Evolutionary conservation across 2,113 vertebrate species (phyloP).

Genomic region (Etheostoma spectabile): DNA sequence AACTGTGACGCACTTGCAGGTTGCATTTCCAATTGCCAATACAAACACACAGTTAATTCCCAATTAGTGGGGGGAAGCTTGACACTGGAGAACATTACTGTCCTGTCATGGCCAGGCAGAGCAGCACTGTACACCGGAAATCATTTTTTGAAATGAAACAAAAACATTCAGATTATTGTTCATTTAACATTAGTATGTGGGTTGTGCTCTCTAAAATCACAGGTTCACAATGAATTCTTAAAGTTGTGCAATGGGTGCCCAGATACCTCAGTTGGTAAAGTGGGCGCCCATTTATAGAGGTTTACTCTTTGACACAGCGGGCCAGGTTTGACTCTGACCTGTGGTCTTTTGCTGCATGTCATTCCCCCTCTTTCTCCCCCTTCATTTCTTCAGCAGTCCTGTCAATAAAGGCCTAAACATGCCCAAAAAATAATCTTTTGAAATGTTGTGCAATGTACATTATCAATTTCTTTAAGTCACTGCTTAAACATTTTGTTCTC

Average conservation of each 20-base stretch:
- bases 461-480: background rate
- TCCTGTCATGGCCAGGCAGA: slow-evolving; percentile 24
- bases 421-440: no score
- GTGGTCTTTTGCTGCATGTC: no score
- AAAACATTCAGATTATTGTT: background rate
- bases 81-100: slow-evolving; percentile 17
- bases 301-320: no score
- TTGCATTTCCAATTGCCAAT: slow-evolving; percentile 44
- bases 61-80: slow-evolving; percentile 46
- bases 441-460: background rate
- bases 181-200: background rate
- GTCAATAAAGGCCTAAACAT: no score
- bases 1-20: slow-evolving; percentile 13
- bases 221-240: background rate
- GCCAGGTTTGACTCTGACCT: no score
- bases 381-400: no score
- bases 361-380: no score
- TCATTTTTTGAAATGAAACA: background rate
- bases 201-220: background rate
- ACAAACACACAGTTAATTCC: slow-evolving; percentile 67
- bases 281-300: no score
- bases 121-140: background rate
- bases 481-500: background rate
- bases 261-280: no score
- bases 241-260: no score